Evolutionary conservation across 2,113 vertebrate species (phyloP), one percentile per base, ranked within the genome.

Genomic region (Sterna hirundo): DNA sequence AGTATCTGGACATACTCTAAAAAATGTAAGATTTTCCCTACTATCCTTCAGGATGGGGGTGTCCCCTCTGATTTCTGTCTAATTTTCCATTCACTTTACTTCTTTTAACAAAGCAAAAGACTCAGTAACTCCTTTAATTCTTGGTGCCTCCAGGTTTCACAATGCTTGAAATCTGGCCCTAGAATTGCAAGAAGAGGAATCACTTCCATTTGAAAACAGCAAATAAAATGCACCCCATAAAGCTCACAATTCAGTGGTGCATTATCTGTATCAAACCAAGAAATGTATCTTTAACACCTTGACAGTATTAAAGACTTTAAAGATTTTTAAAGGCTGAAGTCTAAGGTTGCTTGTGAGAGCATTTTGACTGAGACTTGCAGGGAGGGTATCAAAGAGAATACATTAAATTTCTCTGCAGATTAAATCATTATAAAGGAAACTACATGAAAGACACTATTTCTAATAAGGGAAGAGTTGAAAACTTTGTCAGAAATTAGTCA

Each of bases 361-460:
- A 57, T 91, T 90, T 79, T 89, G 86, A 55, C 47, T 26, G 79
- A 86, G 61, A 21, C 54, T 94, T 85, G 47, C 47, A 88, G 76
- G 44, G n/a, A 57, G 14, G 14, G n/a, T 91, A 94, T 97, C 84
- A 96, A 96, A 96, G 60, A 82, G 90, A 97, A 94, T 84, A 78
- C 51, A 86, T 89, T 94, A 95, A 58, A 30, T 88, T 92, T 94
- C 77, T 93, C 84, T 78, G 57, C 60, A 93, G 83, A 96, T 94
- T 78, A 96, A 97, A 94, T 46, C 13, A 77, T 94, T 89, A 58
- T 81, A 84, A 91, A 91, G 88, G 72, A 47, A 97, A 42, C 69
- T 34, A 89, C 81, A 93, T 89, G 93, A 97, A 97, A 96, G 93
- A 69, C 72, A 82, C 78, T 62, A 72, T 87, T 87, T 91, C 92